Conservation (phyloP, 1,140 invertebrate genomes). For the Scylla paramamosain region DNA sequence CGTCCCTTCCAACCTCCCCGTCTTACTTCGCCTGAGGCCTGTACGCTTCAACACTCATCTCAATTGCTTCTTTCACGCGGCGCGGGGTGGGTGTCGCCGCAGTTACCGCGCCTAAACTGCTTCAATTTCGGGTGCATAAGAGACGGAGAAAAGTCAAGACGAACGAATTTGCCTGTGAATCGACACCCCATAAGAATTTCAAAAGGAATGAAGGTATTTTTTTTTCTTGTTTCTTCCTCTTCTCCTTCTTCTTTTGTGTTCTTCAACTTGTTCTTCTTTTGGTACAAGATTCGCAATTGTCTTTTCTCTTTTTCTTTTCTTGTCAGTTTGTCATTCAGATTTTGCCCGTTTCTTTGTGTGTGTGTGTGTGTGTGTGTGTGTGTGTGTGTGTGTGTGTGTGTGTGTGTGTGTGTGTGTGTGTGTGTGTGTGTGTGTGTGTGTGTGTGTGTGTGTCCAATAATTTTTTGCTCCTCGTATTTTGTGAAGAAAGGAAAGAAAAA, state of each 20-base stretch:
- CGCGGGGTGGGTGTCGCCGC: background rate
- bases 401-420: no score
- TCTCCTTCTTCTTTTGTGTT: background rate
- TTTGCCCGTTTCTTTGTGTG: background rate
- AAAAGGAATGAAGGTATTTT: background rate
- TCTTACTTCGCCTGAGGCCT: background rate
- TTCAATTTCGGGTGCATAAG: background rate
- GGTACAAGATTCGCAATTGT: background rate
- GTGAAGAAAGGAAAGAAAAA: no score
- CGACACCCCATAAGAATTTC: background rate
- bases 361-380: background rate
- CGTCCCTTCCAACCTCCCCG: background rate
- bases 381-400: no score
- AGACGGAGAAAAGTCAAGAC: background rate
- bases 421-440: no score
- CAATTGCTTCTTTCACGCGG: slow-evolving; percentile 1
- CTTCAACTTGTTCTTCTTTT: background rate
- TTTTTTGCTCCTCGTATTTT: no score
- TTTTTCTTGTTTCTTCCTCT: background rate
- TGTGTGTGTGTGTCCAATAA: no score
- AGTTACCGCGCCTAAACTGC: background rate
- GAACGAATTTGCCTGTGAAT: background rate
- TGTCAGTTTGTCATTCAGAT: background rate
- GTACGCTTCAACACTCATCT: background rate
- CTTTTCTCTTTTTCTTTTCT: background rate